A percentile compares a stretch with the other conserved stretches of the same genome.
Evolutionary conservation across 2,113 vertebrate genomes (phyloP).

Genomic region (Cyprinodon variegatus): DNA sequence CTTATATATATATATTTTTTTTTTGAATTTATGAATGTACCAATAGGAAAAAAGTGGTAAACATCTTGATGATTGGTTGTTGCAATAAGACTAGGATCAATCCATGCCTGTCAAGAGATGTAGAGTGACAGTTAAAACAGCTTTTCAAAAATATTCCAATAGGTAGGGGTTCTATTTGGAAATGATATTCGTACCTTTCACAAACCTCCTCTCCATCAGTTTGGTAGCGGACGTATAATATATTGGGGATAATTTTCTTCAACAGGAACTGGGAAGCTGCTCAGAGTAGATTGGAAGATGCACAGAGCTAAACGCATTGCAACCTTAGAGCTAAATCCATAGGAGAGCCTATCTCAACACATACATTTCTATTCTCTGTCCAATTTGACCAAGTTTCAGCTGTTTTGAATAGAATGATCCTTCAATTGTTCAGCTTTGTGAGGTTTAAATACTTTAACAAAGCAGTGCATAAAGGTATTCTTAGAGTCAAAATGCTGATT

Average conservation of each 20-base stretch:
- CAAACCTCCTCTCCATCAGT: neutral
- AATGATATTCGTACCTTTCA: neutral
- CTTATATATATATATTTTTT: constrained; percentile 14
- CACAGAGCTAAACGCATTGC: neutral
- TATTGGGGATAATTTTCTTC: neutral
- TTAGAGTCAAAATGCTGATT: neutral
- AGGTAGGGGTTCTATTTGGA: neutral
- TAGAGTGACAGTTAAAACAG: constrained; percentile 21
- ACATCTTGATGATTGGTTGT: constrained; percentile 60
- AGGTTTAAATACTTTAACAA: neutral
- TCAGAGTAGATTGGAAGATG: neutral
- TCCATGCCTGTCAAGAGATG: constrained; percentile 14
- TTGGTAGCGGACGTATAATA: neutral
- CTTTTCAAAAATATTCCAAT: no score
- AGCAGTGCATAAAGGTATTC: no score
- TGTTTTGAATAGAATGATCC: no score
- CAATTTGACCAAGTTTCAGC: neutral
- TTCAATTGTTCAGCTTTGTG: neutral
- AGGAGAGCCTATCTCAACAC: neutral
- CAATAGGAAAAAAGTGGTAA: constrained; percentile 56
- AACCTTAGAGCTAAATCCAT: neutral
- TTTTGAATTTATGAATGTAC: constrained; percentile 52
- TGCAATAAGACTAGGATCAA: constrained; percentile 43
- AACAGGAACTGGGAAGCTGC: neutral
- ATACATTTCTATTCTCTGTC: neutral